Evolutionary conservation across 2,113 vertebrate species (phyloP).

Genomic region (Vanacampus margaritifer): DNA sequence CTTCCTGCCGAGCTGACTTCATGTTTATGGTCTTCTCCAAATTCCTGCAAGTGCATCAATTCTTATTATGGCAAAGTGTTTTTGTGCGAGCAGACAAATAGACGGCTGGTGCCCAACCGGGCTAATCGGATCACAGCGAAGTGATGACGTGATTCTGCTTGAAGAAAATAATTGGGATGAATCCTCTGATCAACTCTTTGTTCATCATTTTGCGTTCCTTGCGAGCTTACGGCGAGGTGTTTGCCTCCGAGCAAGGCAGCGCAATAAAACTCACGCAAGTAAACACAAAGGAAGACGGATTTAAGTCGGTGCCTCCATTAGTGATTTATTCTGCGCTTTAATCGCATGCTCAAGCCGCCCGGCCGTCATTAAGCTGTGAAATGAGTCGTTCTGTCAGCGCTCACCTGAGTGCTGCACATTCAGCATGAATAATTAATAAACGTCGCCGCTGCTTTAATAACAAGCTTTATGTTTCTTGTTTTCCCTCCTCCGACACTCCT

Average conservation of each 20-base stretch:
- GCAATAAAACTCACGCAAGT: conserved; percentile 66
- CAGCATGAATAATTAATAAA: conserved; percentile 99
- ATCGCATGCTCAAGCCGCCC: conserved; percentile 58
- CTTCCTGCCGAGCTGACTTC: conserved; percentile 32
- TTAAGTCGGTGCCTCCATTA: conserved; percentile 53
- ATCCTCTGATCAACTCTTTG: conserved; percentile 17
- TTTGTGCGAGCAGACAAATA: conserved; percentile 35
- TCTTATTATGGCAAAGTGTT: conserved; percentile 35
- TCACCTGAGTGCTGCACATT: conserved; percentile 99
- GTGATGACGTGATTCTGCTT: conserved; percentile 51
- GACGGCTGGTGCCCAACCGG: conserved; percentile 19
- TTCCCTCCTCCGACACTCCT: conserved; percentile 25
- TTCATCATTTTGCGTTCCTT: conserved; percentile 24
- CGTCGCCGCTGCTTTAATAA: conserved; percentile 98
- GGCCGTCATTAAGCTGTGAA: conserved; percentile 90
- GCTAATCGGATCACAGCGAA: conserved; percentile 63
- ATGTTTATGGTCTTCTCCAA: conserved; percentile 54
- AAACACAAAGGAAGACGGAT: conserved; percentile 71
- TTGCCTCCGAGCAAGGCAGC: conserved; percentile 63
- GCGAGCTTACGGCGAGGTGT: conserved; percentile 65
- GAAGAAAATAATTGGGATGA: conserved; percentile 54
- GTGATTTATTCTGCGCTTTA: conserved; percentile 66
- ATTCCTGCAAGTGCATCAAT: conserved; percentile 52
- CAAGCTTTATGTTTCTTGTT: conserved; percentile 84
- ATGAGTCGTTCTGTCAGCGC: conserved; percentile 84